Conservation (phyloP, 2,888 invertebrate genomes). For the Sepioteuthis lessoniana region DNA sequence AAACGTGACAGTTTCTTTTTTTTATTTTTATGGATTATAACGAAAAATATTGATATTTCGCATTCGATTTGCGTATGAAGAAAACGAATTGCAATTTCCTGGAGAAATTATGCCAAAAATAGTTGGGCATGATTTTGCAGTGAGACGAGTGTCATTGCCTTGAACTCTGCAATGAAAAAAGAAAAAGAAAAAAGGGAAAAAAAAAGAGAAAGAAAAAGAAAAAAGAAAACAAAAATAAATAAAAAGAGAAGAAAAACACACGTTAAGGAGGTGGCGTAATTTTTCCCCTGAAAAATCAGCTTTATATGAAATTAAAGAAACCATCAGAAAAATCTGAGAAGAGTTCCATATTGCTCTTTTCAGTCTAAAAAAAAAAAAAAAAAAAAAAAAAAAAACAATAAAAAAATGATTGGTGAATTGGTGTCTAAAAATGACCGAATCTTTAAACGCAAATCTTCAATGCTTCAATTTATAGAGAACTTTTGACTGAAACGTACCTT, state of each 20-base stretch:
- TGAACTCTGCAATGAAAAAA: background rate
- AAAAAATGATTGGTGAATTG: too few relatives aligned
- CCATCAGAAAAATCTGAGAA: too few relatives aligned
- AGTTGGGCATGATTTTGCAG: background rate
- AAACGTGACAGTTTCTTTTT: too few relatives aligned
- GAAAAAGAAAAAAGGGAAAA: background rate
- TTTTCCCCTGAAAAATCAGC: background rate
- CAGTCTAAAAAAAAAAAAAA: too few relatives aligned
- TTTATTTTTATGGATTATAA: background rate
- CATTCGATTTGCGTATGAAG: background rate
- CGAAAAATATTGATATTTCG: background rate
- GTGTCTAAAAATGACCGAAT: too few relatives aligned
- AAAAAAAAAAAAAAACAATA: too few relatives aligned
- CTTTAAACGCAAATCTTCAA: too few relatives aligned
- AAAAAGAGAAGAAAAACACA: too few relatives aligned
- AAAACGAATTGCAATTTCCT: background rate
- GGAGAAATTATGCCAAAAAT: constrained; percentile 20
- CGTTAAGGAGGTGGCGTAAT: too few relatives aligned
- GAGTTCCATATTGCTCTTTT: too few relatives aligned
- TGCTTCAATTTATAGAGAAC: too few relatives aligned
- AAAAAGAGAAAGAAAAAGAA: background rate
- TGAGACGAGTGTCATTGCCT: background rate
- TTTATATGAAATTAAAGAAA: background rate
- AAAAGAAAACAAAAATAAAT: background rate
- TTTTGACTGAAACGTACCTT: too few relatives aligned